Percentiles rank a stretch among this genome's conserved stretches.
Conservation (phyloP, 1,140 invertebrate species). For the Spodoptera frugiperda region DNA sequence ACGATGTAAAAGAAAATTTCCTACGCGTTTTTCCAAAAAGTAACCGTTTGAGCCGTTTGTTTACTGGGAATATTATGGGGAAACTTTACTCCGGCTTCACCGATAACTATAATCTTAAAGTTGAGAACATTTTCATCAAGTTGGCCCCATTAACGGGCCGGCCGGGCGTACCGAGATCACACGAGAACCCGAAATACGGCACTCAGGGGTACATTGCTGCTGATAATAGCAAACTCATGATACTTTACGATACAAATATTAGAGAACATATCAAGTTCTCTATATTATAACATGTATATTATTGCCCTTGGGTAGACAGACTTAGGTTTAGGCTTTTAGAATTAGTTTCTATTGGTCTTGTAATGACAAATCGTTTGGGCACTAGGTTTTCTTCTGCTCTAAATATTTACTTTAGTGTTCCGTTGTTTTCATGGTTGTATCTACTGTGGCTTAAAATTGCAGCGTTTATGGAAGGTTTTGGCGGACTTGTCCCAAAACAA, state of each 20-base stretch:
- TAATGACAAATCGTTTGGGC: too few relatives aligned
- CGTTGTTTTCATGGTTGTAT: too few relatives aligned
- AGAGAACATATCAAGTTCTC: neutral
- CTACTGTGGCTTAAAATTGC: too few relatives aligned
- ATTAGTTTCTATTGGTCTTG: too few relatives aligned
- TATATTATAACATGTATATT: constrained; percentile 5
- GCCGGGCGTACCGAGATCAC: constrained; percentile 17
- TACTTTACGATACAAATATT: constrained; percentile 36
- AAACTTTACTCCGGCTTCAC: constrained; percentile 5
- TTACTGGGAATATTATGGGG: neutral
- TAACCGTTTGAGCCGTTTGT: neutral
- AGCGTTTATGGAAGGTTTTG: too few relatives aligned
- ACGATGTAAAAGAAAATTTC: too few relatives aligned
- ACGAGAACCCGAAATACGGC: constrained; percentile 32
- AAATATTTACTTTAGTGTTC: too few relatives aligned
- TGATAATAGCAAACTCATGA: constrained; percentile 24
- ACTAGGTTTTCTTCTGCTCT: too few relatives aligned
- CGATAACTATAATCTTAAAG: constrained; percentile 28
- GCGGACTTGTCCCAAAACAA: too few relatives aligned
- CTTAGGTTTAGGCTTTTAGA: too few relatives aligned
- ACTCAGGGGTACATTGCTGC: constrained; percentile 26
- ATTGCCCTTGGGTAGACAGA: too few relatives aligned
- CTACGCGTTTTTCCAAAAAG: neutral
- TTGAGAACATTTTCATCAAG: constrained; percentile 30
- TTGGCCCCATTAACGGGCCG: constrained; percentile 25